Evolutionary conservation across 2,113 vertebrate genomes (phyloP), one percentile per base, ranked within the genome.

Genomic region (Oxyruncus cristatus): DNA sequence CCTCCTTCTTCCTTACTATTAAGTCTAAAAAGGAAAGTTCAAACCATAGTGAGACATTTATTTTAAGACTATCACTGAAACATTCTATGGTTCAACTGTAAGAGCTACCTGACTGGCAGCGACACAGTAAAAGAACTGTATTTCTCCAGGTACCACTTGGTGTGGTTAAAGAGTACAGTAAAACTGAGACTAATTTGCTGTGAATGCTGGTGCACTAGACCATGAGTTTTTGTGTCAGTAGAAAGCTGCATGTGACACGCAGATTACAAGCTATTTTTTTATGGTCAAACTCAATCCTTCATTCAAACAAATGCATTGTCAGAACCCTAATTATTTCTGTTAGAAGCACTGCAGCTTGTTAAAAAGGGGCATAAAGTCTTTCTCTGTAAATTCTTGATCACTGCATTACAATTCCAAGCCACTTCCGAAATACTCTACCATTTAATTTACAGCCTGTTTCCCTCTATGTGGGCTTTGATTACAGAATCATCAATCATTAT

Each of bases 261-360:
- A 93, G 95, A 97, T 96, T 91, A 95, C 83, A 92, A 74, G 61
- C 90, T 86, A 94, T 77, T 96, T 96, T 96, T 90, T 94, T 92
- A 92, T 63, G 88, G 90, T 96, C 90, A 94, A 92, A 88, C 53
- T 94, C 79, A 84, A 92, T 93, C 56, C 72, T 94, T 93, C 92
- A 75, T 68, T 93, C 74, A 85, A 87, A 91, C 68, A 32, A 89
- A 72, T 81, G 72, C 49, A 82, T 67, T 88, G 79, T 92, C 86
- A 92, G 88, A 96, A 94, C 26, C 27, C 68, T 94, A 93, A 91
- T 92, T 92, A 95, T 55, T 96, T 77, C 79, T 85, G 85, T 91
- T 94, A 93, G 79, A 92, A 93, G 56, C 8, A 52, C 3, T 86
- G 44, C 65, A 78, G 72, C 85, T 93, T 84, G 44, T 88, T 94